phyloP scores from a whole-genome alignment of 2,113 vertebrate genomes.

The Abramis brama region DNA sequence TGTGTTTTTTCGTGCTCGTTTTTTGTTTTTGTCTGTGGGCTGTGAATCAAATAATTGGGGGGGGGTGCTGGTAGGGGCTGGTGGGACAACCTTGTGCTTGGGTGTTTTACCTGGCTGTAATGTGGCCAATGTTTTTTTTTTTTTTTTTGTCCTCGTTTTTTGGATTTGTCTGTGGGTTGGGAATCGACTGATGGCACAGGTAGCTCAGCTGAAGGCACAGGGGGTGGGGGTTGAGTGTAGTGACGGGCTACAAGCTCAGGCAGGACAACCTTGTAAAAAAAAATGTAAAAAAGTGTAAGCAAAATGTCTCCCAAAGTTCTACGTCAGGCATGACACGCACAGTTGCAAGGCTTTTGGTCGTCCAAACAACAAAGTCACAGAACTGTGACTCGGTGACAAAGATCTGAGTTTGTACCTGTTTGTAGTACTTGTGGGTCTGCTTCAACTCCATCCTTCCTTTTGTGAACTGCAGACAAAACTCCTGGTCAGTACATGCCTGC shows the following conservation, averaged over 20 bases:
- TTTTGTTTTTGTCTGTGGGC: slow-evolving; percentile 13
- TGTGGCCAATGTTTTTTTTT: slow-evolving; percentile 9
- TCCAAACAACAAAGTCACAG: slow-evolving; percentile 42
- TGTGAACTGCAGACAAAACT: slow-evolving; percentile 17
- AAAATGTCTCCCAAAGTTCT: too few relatives aligned
- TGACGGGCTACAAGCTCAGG: slow-evolving; percentile 24
- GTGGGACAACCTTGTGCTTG: too few relatives aligned
- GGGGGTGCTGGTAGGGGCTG: background rate
- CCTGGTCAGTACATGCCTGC: slow-evolving; percentile 26
- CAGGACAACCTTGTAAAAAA: slow-evolving; percentile 5
- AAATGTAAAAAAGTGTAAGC: too few relatives aligned
- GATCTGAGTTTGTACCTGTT: slow-evolving; percentile 21
- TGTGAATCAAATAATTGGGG: background rate
- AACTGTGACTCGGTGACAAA: slow-evolving; percentile 28
- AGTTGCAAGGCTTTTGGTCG: background rate
- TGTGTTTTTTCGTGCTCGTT: slow-evolving; percentile 20
- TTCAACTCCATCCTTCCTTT: background rate
- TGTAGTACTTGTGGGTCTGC: slow-evolving; percentile 20
- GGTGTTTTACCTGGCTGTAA: background rate
- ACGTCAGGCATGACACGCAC: too few relatives aligned
- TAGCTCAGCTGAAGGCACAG: background rate
- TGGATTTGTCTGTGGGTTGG: slow-evolving; percentile 12
- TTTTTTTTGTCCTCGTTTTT: too few relatives aligned
- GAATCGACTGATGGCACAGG: slow-evolving; percentile 24
- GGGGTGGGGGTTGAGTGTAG: slow-evolving; percentile 22